Conservation (phyloP, 2,797 vertebrate genomes). For the Chrosomus eos region DNA sequence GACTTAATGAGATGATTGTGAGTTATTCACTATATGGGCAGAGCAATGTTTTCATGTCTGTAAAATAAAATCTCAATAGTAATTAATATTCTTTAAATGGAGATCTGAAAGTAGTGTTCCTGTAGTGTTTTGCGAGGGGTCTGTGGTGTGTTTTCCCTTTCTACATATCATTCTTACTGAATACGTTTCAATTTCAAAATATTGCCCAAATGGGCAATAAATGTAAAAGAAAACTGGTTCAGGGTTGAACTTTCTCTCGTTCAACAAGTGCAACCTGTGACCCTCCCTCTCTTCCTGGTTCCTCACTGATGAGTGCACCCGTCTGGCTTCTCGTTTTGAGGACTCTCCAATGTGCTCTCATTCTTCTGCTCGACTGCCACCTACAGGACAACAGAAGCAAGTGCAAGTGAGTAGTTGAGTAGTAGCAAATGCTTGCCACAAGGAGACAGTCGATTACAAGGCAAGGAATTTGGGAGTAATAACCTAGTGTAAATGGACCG, state of each 20-base stretch:
- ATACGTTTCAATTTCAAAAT: slow-evolving; percentile 24
- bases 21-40: neutral
- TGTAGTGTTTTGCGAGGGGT: neutral
- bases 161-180: neutral
- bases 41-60: neutral
- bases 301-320: slow-evolving; percentile 82
- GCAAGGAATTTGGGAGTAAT: neutral
- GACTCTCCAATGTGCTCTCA: slow-evolving; percentile 72
- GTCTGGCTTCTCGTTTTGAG: slow-evolving; percentile 71
- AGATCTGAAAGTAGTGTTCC: neutral
- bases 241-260: slow-evolving; percentile 7
- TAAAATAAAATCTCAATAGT: neutral
- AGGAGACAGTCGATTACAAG: slow-evolving; percentile 43
- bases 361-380: slow-evolving; percentile 87
- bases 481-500: neutral
- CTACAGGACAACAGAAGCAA: slow-evolving; percentile 67
- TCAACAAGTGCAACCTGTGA: slow-evolving; percentile 46
- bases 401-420: neutral
- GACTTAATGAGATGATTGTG: neutral
- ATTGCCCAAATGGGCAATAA: neutral
- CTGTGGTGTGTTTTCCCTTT: neutral
- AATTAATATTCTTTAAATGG: neutral
- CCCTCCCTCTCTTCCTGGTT: neutral
- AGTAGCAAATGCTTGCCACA: slow-evolving; percentile 32
- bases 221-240: slow-evolving; percentile 43